Percentiles rank a stretch among this genome's conserved stretches.
Conservation (phyloP, 2,888 invertebrate species). For the Deilephila elpenor region DNA sequence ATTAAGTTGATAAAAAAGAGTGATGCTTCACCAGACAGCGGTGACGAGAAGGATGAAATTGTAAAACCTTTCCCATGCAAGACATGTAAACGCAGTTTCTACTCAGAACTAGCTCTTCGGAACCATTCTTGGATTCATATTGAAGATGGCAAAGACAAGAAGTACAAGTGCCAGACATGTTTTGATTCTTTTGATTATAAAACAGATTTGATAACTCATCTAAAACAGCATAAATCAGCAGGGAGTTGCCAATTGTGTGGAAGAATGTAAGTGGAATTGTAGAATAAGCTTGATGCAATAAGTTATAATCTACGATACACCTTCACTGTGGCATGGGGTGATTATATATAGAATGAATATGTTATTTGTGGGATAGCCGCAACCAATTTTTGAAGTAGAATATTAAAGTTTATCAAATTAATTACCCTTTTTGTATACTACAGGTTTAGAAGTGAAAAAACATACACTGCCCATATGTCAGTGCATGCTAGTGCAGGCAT, state of each 20-base stretch:
- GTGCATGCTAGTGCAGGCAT: conserved; percentile 57
- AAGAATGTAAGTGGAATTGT: conserved; percentile 83
- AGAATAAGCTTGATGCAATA: no score
- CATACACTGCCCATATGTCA: conserved; percentile 86
- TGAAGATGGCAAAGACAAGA: conserved; percentile 56
- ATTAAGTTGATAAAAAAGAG: conserved; percentile 69
- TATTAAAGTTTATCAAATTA: background rate
- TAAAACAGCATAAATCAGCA: conserved; percentile 85
- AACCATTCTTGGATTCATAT: conserved; percentile 86
- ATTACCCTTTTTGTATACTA: conserved; percentile 41
- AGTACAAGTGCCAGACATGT: conserved; percentile 84
- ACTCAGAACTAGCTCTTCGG: conserved; percentile 84
- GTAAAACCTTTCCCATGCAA: conserved; percentile 83
- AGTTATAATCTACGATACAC: no score
- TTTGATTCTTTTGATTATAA: conserved; percentile 86
- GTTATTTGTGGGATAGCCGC: no score
- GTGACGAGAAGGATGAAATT: conserved; percentile 42
- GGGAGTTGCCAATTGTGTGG: conserved; percentile 88
- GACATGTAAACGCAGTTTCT: conserved; percentile 83
- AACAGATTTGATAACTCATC: conserved; percentile 86
- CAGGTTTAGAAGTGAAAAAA: conserved; percentile 88
- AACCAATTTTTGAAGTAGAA: no score
- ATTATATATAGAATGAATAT: no score
- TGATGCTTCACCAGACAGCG: conserved; percentile 34
- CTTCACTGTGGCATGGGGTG: no score